Evolutionary conservation across 2,797 vertebrate genomes (phyloP), one percentile per base, ranked within the genome.

Genomic region (Chelonia mydas): DNA sequence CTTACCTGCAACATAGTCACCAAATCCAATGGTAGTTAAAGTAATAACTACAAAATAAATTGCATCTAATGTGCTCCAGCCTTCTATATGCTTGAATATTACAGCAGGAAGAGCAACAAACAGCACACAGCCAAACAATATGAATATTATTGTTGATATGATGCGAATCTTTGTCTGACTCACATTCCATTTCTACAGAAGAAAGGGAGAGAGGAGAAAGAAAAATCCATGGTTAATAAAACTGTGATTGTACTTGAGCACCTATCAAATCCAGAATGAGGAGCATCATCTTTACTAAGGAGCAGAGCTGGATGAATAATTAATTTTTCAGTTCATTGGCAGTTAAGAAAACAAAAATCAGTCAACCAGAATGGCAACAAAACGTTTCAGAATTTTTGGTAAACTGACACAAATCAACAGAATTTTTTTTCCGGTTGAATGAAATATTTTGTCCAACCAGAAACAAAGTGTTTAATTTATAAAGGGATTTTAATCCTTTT

Each of bases 21-120:
- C 99, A 61, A 99, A 99, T 90, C 99, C 99, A 84, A 99, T 99
- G 25, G 99, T 99, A 81, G 99, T 99, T 97, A 99, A 98, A 31
- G 99, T 99, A 97, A 99, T 99, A 96, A 99, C 99, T 59, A 99
- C 99, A 86, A 99, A 99, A 97, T 99, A 99, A 98, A 99, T 99
- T 95, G 99, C 99, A 83, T 99, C 99, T 65, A 99, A 98, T 1
- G 99, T 98, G 94, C 98, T 99, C 99, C 99, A 99, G 96, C 99
- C 99, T 98, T 99, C 99, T 85, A 99, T 99, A 98, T 99, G 99
- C 97, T 99, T 99, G 98, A 99, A 99, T 97, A 99, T 99, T 97
- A 99, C 95, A 0, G 99, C 99, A 0, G 99, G 99, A 95, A 99
- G 98, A 59, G 99, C 99, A 95, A 99, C 99, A n/a, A 99, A 99